These are phyloP conservation scores for Pammene aurita DNA, from an alignment of 2,888 invertebrate species.

Conservation along the genomic window DNA sequence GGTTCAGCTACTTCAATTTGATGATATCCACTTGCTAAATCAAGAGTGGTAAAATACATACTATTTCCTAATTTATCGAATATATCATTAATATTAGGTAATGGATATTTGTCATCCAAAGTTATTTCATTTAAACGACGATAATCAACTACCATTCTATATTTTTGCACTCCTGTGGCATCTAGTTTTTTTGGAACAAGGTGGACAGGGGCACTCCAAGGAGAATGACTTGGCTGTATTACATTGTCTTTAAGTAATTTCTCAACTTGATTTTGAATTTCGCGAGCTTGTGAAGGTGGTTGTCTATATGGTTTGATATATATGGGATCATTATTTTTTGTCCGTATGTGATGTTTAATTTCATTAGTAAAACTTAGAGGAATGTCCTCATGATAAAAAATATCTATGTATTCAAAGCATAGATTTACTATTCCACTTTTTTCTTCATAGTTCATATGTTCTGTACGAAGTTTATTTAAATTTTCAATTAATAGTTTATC, in stretches of 20 bases:
- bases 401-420: conserved; percentile 8
- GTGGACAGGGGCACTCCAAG: conserved; percentile 1
- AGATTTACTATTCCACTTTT: conserved; percentile 4
- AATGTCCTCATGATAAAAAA: conserved; percentile 20
- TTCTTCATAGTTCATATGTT: conserved; percentile 2
- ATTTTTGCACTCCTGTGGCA: neutral
- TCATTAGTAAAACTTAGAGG: conserved; percentile 27
- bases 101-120: neutral
- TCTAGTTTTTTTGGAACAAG: conserved; percentile 2
- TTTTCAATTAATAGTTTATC: conserved; percentile 8
- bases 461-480: conserved; percentile 3
- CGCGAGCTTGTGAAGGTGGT: conserved; percentile 33
- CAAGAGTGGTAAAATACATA: no score
- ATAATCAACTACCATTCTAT: neutral
- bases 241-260: conserved; percentile 2
- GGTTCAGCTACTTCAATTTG: no score
- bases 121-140: conserved; percentile 1
- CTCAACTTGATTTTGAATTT: conserved; percentile 32
- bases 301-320: conserved; percentile 32
- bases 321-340: conserved; percentile 26
- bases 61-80: neutral
- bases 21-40: no score
- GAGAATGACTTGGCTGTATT: conserved; percentile 1
- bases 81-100: neutral
- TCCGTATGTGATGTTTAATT: conserved; percentile 20